Percentiles rank a stretch among this genome's conserved stretches.
Conservation (phyloP, 2,113 vertebrate species). For the Lepus timidus region DNA sequence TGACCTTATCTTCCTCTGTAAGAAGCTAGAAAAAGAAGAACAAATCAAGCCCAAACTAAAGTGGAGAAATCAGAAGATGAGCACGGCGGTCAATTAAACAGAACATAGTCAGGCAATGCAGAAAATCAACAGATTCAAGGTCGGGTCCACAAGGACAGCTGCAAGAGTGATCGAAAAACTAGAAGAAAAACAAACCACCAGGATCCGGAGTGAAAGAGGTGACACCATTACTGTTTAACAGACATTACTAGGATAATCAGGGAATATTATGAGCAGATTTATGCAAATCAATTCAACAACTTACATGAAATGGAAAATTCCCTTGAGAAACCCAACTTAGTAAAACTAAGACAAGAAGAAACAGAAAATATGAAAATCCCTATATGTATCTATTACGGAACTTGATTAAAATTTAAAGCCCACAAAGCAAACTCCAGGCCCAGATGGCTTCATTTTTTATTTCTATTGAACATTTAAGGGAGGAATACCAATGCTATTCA, state of each 20-base stretch:
- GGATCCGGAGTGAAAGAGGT: slow-evolving; percentile 25
- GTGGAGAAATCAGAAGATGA: not conserved
- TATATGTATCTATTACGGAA: slow-evolving; percentile 73
- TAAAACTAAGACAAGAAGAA: slow-evolving; percentile 70
- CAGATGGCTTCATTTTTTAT: slow-evolving; percentile 74
- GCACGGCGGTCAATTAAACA: too few species aligned
- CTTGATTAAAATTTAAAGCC: slow-evolving; percentile 71
- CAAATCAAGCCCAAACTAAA: not conserved
- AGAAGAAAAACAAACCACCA: not conserved
- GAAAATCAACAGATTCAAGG: not conserved
- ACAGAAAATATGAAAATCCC: slow-evolving; percentile 67
- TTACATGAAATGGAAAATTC: slow-evolving; percentile 73
- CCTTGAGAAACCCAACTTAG: slow-evolving; percentile 66
- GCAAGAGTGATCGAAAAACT: not conserved
- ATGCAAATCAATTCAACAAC: slow-evolving; percentile 78
- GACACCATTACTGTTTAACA: not conserved
- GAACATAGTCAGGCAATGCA: not conserved
- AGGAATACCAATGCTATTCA: slow-evolving; percentile 62
- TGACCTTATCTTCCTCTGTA: not conserved
- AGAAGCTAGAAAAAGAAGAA: not conserved
- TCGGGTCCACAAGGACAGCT: not conserved
- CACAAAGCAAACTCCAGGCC: slow-evolving; percentile 58
- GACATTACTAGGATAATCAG: slow-evolving; percentile 32
- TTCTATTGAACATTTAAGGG: slow-evolving; percentile 53
- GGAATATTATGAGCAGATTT: slow-evolving; percentile 63